phyloP scores from a whole-genome alignment of 2,113 vertebrate species.

The Stictonetta naevosa region DNA sequence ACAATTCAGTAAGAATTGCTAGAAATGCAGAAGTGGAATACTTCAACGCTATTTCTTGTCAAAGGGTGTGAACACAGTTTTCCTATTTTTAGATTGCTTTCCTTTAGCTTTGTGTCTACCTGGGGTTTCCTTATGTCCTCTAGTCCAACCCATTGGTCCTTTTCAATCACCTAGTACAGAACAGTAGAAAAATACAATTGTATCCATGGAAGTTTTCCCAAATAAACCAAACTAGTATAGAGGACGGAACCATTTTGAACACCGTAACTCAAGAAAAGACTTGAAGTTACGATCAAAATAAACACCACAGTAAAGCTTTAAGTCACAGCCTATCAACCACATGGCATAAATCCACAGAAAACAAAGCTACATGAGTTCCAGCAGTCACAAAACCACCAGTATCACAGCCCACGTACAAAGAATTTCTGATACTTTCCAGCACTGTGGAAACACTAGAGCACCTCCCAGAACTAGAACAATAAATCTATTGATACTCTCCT shows the following conservation, averaged over 20 bases:
- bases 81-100: background rate
- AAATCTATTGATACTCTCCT: background rate
- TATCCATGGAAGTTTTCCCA: background rate
- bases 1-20: background rate
- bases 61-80: background rate
- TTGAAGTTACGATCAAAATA: background rate
- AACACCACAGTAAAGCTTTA: background rate
- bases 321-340: background rate
- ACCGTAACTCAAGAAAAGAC: fast-evolving
- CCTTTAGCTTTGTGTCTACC: background rate
- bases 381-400: background rate
- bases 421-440: background rate
- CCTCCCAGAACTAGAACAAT: background rate
- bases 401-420: background rate
- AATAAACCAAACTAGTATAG: background rate
- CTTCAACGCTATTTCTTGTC: background rate
- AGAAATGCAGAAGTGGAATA: background rate
- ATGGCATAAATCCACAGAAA: background rate
- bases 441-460: background rate
- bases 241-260: background rate
- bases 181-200: background rate
- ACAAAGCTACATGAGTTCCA: background rate
- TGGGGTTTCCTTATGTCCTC: background rate
- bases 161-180: background rate
- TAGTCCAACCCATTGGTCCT: background rate